These are phyloP conservation scores for Phalera bucephala DNA, from an alignment of 2,888 invertebrate genomes.

Conservation along the genomic window DNA sequence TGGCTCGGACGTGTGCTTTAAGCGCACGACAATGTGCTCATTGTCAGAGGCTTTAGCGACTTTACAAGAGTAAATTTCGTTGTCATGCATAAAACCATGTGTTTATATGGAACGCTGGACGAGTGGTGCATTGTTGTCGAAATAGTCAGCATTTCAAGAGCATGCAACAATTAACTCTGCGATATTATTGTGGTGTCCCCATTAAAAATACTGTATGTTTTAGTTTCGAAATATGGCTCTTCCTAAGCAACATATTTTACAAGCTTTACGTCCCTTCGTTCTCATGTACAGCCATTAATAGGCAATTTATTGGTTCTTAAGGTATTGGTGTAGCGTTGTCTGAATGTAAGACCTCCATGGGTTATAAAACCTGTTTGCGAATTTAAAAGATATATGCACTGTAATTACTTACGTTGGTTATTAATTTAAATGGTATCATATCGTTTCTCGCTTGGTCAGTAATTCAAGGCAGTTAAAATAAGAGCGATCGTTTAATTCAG, in stretches of 20 bases:
- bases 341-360: background rate
- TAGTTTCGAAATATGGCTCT: slow-evolving; percentile 6
- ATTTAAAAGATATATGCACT: background rate
- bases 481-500: slow-evolving; percentile 17
- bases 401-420: no score
- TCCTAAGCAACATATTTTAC: background rate
- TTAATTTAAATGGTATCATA: no score
- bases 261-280: background rate
- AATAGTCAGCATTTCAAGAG: slow-evolving; percentile 25
- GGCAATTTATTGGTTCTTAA: background rate
- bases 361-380: background rate
- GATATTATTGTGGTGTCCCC: slow-evolving; percentile 23
- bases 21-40: slow-evolving; percentile 68
- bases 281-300: background rate
- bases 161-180: slow-evolving; percentile 39
- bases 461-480: slow-evolving; percentile 26
- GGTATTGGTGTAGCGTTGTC: background rate
- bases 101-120: slow-evolving; percentile 54
- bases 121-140: slow-evolving; percentile 33
- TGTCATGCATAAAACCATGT: slow-evolving; percentile 73
- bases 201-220: background rate
- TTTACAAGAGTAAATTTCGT: slow-evolving; percentile 69
- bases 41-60: slow-evolving; percentile 66
- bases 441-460: slow-evolving; percentile 24
- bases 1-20: slow-evolving; percentile 55